These are phyloP conservation scores for Antheraea pernyi DNA, from an alignment of 1,140 invertebrate species.

Conservation along the genomic window DNA sequence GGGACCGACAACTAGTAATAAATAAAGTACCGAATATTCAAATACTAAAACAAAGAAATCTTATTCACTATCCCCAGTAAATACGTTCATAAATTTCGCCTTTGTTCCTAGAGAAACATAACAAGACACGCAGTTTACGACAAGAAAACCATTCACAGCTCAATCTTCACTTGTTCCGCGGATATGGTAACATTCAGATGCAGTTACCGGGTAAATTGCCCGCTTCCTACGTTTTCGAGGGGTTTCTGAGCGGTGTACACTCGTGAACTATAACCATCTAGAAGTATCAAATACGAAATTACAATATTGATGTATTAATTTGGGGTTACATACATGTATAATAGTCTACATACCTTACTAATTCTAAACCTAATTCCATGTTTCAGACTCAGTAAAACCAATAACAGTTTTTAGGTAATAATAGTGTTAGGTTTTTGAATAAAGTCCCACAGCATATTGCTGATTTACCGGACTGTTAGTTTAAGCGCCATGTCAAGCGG, in stretches of 20 bases:
- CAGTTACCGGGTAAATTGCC: conserved; percentile 67
- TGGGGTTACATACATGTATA: no score
- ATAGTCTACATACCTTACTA: no score
- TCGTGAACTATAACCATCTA: background rate
- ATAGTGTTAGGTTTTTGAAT: no score
- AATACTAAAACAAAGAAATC: background rate
- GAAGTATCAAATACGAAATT: background rate
- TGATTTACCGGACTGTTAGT: no score
- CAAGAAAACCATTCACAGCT: conserved; percentile 51
- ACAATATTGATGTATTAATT: background rate
- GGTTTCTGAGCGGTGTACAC: conserved; percentile 3
- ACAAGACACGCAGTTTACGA: conserved; percentile 66
- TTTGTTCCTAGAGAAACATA: conserved; percentile 48
- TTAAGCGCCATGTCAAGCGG: no score
- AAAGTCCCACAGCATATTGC: no score
- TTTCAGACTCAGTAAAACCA: no score
- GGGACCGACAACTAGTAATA: no score
- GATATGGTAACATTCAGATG: conserved; percentile 68
- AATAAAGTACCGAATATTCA: background rate
- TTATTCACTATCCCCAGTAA: conserved; percentile 29
- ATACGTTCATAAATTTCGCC: conserved; percentile 53
- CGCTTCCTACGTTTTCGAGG: conserved; percentile 44
- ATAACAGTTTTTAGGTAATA: no score
- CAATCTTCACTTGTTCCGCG: conserved; percentile 69
- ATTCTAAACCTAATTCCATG: no score